A percentile compares a stretch with the other conserved stretches of the same genome.
Conservation (phyloP, 1,140 invertebrate species). For the Trichogramma pretiosum region DNA sequence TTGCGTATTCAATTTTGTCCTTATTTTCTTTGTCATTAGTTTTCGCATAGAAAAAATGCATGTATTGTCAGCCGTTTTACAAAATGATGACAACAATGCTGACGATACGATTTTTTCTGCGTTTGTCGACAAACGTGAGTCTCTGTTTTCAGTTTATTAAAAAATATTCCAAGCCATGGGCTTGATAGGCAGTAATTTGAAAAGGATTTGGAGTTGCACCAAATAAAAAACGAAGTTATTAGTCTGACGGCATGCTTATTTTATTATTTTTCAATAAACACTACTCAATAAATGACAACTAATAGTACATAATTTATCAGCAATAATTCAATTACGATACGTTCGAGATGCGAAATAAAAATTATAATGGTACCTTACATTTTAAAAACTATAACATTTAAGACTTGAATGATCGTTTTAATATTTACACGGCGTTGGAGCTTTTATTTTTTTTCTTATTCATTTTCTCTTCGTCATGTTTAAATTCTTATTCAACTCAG, state of each 20-base stretch:
- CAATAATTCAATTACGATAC: conserved; percentile 23
- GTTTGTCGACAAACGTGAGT: neutral
- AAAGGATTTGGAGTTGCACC: too few species aligned
- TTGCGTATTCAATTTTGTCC: too few species aligned
- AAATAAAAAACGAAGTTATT: conserved; percentile 20
- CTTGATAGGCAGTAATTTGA: too few species aligned
- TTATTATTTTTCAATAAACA: too few species aligned
- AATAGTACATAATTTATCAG: conserved; percentile 20
- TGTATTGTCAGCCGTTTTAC: too few species aligned
- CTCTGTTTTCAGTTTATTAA: neutral
- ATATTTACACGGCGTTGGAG: conserved; percentile 30
- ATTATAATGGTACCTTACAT: conserved; percentile 31
- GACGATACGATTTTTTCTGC: neutral
- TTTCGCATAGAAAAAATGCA: too few species aligned
- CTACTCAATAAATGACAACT: conserved; percentile 20
- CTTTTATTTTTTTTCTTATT: conserved; percentile 9
- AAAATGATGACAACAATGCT: neutral
- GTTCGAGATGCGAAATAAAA: conserved; percentile 34
- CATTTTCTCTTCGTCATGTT: neutral
- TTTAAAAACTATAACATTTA: conserved; percentile 25
- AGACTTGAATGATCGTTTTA: conserved; percentile 18
- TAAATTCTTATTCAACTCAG: too few species aligned
- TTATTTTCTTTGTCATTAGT: too few species aligned
- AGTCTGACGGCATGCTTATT: conserved; percentile 14
- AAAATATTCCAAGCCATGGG: too few species aligned